These are phyloP conservation scores for Salticus scenicus DNA, from an alignment of 2,888 invertebrate species.

Conservation along the genomic window DNA sequence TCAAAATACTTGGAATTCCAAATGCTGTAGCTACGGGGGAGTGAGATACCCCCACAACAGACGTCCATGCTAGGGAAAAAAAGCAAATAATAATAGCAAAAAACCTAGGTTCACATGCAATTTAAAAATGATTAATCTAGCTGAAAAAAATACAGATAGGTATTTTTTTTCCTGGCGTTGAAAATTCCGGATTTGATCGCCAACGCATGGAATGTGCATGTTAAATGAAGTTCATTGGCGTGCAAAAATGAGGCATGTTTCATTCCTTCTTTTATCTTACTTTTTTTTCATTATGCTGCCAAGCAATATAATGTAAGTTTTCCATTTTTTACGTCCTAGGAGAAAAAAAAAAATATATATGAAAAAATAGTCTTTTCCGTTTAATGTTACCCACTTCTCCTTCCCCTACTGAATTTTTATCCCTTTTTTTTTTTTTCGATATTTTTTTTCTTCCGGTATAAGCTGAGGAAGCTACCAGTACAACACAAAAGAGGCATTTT, in stretches of 20 bases:
- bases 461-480: constrained; percentile 32
- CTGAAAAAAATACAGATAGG: constrained; percentile 29
- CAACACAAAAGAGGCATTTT: constrained; percentile 46
- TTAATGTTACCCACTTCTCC: constrained; percentile 52
- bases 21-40: constrained; percentile 17
- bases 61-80: neutral
- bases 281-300: constrained; percentile 16
- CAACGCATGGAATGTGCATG: constrained; percentile 57
- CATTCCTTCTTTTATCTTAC: constrained; percentile 25
- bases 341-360: constrained; percentile 1
- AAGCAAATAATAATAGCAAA: neutral
- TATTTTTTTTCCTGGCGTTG: constrained; percentile 27
- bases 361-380: constrained; percentile 20
- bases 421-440: constrained; percentile 13
- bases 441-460: constrained; percentile 33
- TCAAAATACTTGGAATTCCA: constrained; percentile 56
- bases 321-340: constrained; percentile 15
- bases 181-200: constrained; percentile 41
- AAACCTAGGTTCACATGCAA: constrained; percentile 48
- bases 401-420: constrained; percentile 21
- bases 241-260: constrained; percentile 47
- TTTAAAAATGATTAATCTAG: constrained; percentile 69
- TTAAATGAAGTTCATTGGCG: constrained; percentile 60
- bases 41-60: constrained; percentile 9
- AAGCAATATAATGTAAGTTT: constrained; percentile 21